Evolutionary conservation across 1,140 invertebrate species (phyloP).

Genomic region (Diorhabda elongata): DNA sequence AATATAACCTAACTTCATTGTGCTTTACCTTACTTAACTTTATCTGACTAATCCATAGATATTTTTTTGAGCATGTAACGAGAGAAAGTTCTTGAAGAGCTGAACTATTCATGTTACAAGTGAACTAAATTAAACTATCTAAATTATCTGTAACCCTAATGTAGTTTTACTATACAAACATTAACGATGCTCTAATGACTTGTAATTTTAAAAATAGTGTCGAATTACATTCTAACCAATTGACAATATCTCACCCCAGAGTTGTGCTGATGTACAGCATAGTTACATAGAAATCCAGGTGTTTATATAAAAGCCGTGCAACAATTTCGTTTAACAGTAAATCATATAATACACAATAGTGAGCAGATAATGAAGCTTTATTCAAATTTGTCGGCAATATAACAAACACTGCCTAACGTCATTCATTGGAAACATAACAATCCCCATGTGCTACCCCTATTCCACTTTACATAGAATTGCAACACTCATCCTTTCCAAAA

Average conservation of each 20-base stretch:
- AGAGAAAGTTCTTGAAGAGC: too few species aligned
- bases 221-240: background rate
- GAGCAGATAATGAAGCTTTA: conserved; percentile 13
- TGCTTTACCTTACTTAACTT: too few species aligned
- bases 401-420: conserved; percentile 4
- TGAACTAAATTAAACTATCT: background rate
- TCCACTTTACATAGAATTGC: conserved; percentile 16
- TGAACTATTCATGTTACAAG: too few species aligned
- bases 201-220: background rate
- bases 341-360: conserved; percentile 14
- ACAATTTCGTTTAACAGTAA: conserved; percentile 7
- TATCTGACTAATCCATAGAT: too few species aligned
- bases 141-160: background rate
- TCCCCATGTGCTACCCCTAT: conserved; percentile 16
- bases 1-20: too few species aligned
- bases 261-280: background rate
- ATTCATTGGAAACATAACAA: conserved; percentile 13
- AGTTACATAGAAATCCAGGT: conserved; percentile 10
- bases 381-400: conserved; percentile 20
- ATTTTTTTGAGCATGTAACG: too few species aligned
- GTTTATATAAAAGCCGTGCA: conserved; percentile 14
- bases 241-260: background rate
- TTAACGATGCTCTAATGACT: background rate
- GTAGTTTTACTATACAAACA: background rate
- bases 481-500: conserved; percentile 6